Evolutionary conservation across 1,140 invertebrate species (phyloP), one percentile per base, ranked within the genome.

Genomic region (Branchinecta lindahli): DNA sequence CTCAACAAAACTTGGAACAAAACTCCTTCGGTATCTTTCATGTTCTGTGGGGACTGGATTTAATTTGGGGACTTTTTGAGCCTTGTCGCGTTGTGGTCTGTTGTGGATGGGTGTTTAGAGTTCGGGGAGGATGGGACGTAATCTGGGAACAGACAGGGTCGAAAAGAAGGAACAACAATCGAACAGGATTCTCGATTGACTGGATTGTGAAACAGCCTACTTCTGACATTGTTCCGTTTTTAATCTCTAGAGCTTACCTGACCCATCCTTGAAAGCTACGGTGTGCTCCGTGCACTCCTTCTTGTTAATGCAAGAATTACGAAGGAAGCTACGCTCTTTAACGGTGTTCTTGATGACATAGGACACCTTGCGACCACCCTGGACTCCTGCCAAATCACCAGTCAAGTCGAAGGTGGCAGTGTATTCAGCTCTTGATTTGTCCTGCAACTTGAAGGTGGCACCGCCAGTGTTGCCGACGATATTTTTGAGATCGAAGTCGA

Each of bases 311-410:
- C 52, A 61, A 15, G 52, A 61, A 3, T 12, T 1, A 61, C 52
- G 52, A 12, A 20, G 18, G 18, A 61, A 61, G 18, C 52, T 61
- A 15, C 52, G 12, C 52, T 61, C 52, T 61, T 61, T 61, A 61
- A 61, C 18, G 12, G 52, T 3, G 18, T 61, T 61, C 18, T 61
- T 61, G 12, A 61, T 12, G 52, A 61, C 52, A 20, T 61, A 61
- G 2, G 12, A 12, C 52, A 61, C 52, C 18, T 61, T 61, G 18
- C 52, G 52, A 15, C 52, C 52, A 61, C 12, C 12, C 52, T 12
- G 52, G 18, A 61, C 52, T 61, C 52, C 12, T 12, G 52, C 52
- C 52, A 61, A 61, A 61, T 61, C 52, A 12, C 52, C 52, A 61
- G 12, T 61, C 52, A 61, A 61, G 12, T 61, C 52, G 6, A 20